These are phyloP conservation scores for Lasioglossum lativentre DNA, from an alignment of 2,888 invertebrate species.

Conservation along the genomic window DNA sequence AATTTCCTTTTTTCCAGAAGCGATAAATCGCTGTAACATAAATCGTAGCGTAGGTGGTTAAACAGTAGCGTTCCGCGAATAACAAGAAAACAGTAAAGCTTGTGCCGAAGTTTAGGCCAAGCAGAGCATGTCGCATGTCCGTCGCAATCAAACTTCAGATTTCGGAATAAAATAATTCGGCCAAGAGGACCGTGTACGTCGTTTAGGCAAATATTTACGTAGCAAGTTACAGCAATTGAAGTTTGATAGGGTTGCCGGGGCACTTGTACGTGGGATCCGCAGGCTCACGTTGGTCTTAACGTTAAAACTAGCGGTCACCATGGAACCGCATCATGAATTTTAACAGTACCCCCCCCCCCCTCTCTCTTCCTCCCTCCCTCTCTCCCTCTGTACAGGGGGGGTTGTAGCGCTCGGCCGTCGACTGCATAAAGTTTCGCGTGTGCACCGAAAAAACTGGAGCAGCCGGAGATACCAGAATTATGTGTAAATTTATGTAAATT, in stretches of 20 bases:
- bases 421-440: slow-evolving; percentile 49
- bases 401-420: background rate
- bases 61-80: background rate
- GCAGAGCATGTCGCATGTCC: background rate
- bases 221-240: slow-evolving; percentile 23
- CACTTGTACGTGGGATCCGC: slow-evolving; percentile 15
- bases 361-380: background rate
- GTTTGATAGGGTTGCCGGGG: slow-evolving; percentile 4
- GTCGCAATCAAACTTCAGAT: background rate
- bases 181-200: background rate
- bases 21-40: no score
- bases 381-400: background rate
- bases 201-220: slow-evolving; percentile 3
- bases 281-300: slow-evolving; percentile 26
- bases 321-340: slow-evolving; percentile 53
- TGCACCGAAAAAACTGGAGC: slow-evolving; percentile 17
- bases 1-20: background rate
- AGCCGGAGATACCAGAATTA: slow-evolving; percentile 54
- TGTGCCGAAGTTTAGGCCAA: background rate
- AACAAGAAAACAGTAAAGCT: background rate
- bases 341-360: slow-evolving; percentile 20
- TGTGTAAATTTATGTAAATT: slow-evolving; percentile 65
- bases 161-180: background rate
- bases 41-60: background rate
- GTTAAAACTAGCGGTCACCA: slow-evolving; percentile 51